Base-by-base conservation (phyloP, 2,113 vertebrate genomes). In the Pachyramphus minor region DNA sequence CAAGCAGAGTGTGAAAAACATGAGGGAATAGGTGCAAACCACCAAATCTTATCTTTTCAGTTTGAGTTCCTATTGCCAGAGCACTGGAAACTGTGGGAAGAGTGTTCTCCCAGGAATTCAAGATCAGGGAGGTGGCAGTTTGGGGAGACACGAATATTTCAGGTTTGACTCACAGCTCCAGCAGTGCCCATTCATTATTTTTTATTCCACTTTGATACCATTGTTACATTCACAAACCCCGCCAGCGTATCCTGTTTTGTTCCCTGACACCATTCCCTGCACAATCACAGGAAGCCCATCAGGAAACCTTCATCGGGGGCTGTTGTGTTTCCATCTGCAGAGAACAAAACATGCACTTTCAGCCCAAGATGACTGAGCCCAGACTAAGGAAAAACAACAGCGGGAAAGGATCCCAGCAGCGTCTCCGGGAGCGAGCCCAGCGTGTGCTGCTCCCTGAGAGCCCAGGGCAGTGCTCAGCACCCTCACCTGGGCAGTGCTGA, bases 211-310 rank as follows among this genome's bases (percentile, higher is more conserved):
- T 95, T 92, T 92, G 94, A 96, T 91, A 94, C 88, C 87, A 95
- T 97, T 97, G 95, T 97, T 73, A 89, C 93, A 94, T 96, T 97
- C 96, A 93, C 95, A 97, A 95, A 92, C 89, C 89, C 90, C 25
- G 30, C 83, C 37, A 60, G 81, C 37, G 94, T 97, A 97, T 97
- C 97, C 62, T 68, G 92, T 96, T 97, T 97, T 97, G 95, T 93
- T 97, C 94, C 62, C 96, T 90, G 95, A 94, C 96, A 93, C 92
- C 93, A 66, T 96, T 97, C 93, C 93, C 79, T 35, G 87, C 93
- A 96, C 89, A 96, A 96, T 98, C 68, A 33, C 93, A 94, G 95
- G 97, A 98, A 97, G 87, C 81, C 90, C 80, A 76, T 52, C 84
- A 96, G 97, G 96, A 98, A 97, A 93, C 69, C 8, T 25, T 85